These are phyloP conservation scores for Panulirus ornatus DNA, from an alignment of 1,140 invertebrate species.

Conservation along the genomic window DNA sequence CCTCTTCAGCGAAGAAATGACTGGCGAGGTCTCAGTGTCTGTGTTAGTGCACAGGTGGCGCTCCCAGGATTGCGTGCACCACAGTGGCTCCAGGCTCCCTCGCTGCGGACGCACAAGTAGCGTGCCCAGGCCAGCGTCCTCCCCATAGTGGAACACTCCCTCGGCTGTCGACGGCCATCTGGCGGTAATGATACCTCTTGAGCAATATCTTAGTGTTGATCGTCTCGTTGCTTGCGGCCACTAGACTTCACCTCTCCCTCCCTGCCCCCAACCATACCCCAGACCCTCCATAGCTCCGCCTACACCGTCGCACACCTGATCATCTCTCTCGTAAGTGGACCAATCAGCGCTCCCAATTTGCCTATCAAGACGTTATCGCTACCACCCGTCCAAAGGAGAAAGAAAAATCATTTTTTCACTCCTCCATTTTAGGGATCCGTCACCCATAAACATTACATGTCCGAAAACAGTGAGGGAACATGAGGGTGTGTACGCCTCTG, in stretches of 20 bases:
- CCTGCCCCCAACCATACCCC: neutral
- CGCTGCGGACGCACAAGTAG: too few species aligned
- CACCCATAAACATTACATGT: neutral
- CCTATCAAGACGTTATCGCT: neutral
- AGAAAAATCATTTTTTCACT: neutral
- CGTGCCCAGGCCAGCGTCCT: neutral
- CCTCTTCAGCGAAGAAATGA: neutral
- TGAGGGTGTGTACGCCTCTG: too few species aligned
- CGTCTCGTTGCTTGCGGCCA: slow-evolving; percentile 8
- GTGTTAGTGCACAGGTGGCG: neutral
- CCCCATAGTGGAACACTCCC: neutral
- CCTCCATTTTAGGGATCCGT: neutral
- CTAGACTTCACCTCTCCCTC: neutral
- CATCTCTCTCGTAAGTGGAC: neutral
- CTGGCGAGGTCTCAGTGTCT: neutral
- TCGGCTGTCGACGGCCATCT: neutral
- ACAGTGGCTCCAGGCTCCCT: neutral
- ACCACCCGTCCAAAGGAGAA: neutral
- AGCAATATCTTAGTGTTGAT: neutral
- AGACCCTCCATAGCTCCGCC: neutral
- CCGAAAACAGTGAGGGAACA: too few species aligned
- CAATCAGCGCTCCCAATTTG: slow-evolving; percentile 5
- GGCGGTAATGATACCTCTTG: slow-evolving; percentile 8
- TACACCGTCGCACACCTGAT: neutral
- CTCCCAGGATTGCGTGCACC: neutral